Evolutionary conservation across 2,113 vertebrate genomes (phyloP).

Genomic region (Clarias gariepinus): DNA sequence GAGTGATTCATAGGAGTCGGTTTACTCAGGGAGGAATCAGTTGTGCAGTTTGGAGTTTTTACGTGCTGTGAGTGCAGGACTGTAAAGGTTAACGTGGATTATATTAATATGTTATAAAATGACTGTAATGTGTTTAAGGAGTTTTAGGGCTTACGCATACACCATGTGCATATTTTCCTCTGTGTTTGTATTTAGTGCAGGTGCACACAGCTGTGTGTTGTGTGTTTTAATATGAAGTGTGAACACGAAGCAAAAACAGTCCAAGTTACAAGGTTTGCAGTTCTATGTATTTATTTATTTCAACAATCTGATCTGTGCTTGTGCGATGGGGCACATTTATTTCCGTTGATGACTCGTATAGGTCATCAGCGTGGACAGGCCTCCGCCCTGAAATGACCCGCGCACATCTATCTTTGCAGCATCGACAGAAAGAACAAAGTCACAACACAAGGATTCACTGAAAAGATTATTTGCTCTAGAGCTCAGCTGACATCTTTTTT

Average conservation of each 20-base stretch:
- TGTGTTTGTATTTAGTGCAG: neutral
- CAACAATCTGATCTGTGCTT: neutral
- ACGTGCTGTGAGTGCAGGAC: neutral
- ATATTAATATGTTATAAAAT: neutral
- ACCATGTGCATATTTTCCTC: neutral
- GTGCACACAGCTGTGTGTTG: neutral
- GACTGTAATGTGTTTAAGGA: neutral
- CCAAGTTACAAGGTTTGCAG: neutral
- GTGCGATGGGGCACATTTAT: neutral
- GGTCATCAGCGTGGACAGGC: neutral
- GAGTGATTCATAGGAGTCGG: neutral
- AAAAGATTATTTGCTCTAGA: neutral
- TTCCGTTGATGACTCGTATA: neutral
- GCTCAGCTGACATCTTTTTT: neutral
- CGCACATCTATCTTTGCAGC: neutral
- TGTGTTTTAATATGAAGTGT: neutral
- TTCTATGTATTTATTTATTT: neutral
- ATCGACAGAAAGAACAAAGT: neutral
- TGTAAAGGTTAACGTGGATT: neutral
- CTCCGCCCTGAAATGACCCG: neutral
- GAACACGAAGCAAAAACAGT: neutral
- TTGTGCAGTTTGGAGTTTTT: neutral
- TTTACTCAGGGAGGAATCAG: neutral
- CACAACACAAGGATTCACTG: neutral
- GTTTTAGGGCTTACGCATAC: neutral